Percentiles rank a stretch among this genome's conserved stretches.
Conservation (phyloP, 2,888 invertebrate genomes). For the Panzeria rudis region DNA sequence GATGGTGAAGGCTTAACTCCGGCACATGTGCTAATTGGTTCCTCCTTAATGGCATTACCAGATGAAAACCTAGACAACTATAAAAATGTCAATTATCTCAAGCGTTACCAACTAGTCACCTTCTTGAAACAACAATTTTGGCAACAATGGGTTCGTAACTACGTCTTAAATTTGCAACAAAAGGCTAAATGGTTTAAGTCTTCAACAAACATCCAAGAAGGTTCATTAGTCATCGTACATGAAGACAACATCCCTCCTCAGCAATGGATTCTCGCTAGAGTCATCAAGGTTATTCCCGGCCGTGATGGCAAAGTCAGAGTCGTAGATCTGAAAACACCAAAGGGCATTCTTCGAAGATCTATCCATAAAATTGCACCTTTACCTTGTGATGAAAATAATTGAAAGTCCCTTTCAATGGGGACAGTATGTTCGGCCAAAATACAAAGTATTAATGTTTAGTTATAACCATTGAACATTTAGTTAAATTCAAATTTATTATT, state of each 20-base stretch:
- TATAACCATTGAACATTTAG: too few relatives aligned
- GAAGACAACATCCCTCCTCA: constrained; percentile 68
- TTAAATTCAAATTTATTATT: too few relatives aligned
- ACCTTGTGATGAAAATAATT: too few relatives aligned
- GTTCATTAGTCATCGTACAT: constrained; percentile 65
- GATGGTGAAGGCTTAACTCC: constrained; percentile 71
- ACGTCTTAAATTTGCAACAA: constrained; percentile 57
- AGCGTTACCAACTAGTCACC: constrained; percentile 61
- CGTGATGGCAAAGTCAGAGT: constrained; percentile 58
- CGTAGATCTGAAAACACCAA: constrained; percentile 56
- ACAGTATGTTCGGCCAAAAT: constrained; percentile 41
- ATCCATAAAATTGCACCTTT: constrained; percentile 63
- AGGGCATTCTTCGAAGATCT: constrained; percentile 32
- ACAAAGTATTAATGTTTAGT: not conserved
- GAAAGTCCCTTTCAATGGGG: constrained; percentile 48
- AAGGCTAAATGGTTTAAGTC: constrained; percentile 54
- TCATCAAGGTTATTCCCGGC: constrained; percentile 25
- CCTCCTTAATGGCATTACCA: constrained; percentile 49
- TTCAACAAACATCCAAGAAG: constrained; percentile 55
- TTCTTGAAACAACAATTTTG: constrained; percentile 64
- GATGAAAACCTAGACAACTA: constrained; percentile 31
- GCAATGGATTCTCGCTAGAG: constrained; percentile 63
- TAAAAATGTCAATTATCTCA: constrained; percentile 30
- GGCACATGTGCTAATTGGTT: constrained; percentile 69
- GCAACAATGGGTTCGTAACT: constrained; percentile 62